Evolutionary conservation across 2,797 vertebrate genomes (phyloP), one percentile per base, ranked within the genome.

Genomic region (Semotilus atromaculatus): DNA sequence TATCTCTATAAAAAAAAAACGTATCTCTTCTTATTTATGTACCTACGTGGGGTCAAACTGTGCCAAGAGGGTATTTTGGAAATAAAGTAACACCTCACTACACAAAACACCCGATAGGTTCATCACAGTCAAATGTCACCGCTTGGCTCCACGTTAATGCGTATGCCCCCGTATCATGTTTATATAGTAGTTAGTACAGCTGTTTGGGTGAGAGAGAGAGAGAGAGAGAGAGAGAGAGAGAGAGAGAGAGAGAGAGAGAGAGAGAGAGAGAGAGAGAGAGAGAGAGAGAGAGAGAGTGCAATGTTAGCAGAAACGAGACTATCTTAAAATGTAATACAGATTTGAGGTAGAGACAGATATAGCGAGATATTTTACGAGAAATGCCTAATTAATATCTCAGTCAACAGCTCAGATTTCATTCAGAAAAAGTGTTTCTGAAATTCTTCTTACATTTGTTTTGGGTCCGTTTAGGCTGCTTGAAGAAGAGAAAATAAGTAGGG

Each of bases 181-280:
- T 92, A 74, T 89, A 86, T 82, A 81, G 90, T 90, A 89, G 88
- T 90, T 90, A 90, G 91, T 92, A 91, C 93, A 93, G 93, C 93
- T 93, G 93, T 92, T 93, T 91, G 84, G 26, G 88, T 86, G 45
- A 48, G 45, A 48, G 45, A 18, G 45, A 48, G 45, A 5, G 45
- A 48, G 45, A 48, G 45, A 48, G 45, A 48, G 45, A 48, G 45
- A 48, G 45, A 88, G 89, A 89, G 88, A 48, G 45, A 48, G 45
- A 48, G 45, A 55, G 53, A 55, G 53, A 55, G 53, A 48, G 45
- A 48, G 45, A 48, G 45, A 48, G 45, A 5, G 45, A 48, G 45
- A 48, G 45, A 48, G 45, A 48, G 45, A 48, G 45, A 48, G 45
- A 88, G 89, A 89, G 88, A 48, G 45, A 48, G 45, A 48, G 45